Percentiles rank a stretch among this genome's conserved stretches.
Conservation (phyloP, 2,113 vertebrate genomes). For the Lamprologus tigripictilis region DNA sequence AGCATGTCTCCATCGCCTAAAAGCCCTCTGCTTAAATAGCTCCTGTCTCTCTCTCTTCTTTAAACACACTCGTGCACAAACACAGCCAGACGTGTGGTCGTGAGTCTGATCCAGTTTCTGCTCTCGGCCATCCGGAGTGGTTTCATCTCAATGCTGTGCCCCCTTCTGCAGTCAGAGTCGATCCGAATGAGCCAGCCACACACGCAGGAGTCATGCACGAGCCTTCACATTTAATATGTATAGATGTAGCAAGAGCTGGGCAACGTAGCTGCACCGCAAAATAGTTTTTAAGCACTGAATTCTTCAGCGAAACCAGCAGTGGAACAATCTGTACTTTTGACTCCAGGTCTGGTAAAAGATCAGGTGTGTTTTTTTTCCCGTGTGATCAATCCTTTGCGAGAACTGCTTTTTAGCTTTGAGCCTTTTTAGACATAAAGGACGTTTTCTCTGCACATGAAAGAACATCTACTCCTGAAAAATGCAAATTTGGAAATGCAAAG, state of each 20-base stretch:
- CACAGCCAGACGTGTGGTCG: slow-evolving; percentile 38
- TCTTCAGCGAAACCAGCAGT: neutral
- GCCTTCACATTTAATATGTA: neutral
- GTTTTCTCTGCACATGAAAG: neutral
- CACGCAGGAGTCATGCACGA: neutral
- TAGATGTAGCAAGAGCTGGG: neutral
- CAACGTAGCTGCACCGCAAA: neutral
- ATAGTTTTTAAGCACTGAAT: neutral
- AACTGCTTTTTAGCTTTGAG: neutral
- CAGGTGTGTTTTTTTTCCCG: neutral
- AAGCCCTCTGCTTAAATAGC: neutral
- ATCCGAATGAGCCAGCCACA: slow-evolving; percentile 9
- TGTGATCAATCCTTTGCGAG: neutral
- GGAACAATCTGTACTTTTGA: neutral
- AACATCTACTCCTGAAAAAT: neutral
- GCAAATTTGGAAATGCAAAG: neutral
- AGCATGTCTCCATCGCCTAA: neutral
- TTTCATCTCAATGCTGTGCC: slow-evolving; percentile 13
- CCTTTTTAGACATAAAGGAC: neutral
- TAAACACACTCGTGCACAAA: neutral
- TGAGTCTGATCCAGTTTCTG: slow-evolving; percentile 18
- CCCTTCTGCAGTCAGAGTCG: slow-evolving; percentile 15
- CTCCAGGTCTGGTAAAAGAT: neutral
- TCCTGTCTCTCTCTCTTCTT: neutral
- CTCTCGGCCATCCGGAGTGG: slow-evolving; percentile 36